Percentiles rank a stretch among this genome's conserved stretches.
Evolutionary conservation across 2,888 invertebrate genomes (phyloP).

Genomic region (Piscicola geometra): DNA sequence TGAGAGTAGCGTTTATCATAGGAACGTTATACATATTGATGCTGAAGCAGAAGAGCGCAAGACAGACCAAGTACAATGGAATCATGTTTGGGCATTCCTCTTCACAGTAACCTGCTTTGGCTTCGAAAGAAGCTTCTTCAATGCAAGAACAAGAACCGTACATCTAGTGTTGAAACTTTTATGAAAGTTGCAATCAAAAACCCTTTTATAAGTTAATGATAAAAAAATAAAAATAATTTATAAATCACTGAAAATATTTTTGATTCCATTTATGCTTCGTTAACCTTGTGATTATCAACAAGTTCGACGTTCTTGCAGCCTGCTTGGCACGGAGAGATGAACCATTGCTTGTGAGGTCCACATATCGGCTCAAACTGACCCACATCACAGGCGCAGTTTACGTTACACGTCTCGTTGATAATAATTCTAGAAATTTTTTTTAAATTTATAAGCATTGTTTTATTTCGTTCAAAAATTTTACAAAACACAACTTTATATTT

Average conservation of each 20-base stretch:
- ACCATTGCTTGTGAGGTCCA: slow-evolving; percentile 61
- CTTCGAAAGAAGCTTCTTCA: not conserved
- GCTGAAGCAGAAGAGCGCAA: slow-evolving; percentile 5
- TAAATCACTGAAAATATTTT: no score
- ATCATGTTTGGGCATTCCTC: slow-evolving; percentile 5
- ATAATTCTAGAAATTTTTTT: no score
- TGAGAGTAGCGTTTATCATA: slow-evolving; percentile 27
- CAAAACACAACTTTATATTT: no score
- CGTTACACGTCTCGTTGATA: slow-evolving; percentile 60
- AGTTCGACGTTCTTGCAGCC: slow-evolving; percentile 60
- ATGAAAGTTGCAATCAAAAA: no score
- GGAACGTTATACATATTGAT: slow-evolving; percentile 33
- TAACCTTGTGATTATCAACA: not conserved
- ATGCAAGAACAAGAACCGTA: slow-evolving; percentile 25
- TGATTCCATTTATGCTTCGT: no score
- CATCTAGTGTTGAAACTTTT: no score
- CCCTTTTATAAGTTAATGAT: no score
- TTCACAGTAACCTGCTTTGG: slow-evolving; percentile 23
- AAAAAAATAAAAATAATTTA: no score
- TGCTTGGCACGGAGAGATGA: slow-evolving; percentile 70
- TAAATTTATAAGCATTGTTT: no score
- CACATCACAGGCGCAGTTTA: slow-evolving; percentile 61
- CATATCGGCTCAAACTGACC: slow-evolving; percentile 66
- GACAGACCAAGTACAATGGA: slow-evolving; percentile 4
- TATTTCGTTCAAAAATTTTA: no score